phyloP scores from a whole-genome alignment of 1,140 invertebrate species.

The Apis cerana region DNA sequence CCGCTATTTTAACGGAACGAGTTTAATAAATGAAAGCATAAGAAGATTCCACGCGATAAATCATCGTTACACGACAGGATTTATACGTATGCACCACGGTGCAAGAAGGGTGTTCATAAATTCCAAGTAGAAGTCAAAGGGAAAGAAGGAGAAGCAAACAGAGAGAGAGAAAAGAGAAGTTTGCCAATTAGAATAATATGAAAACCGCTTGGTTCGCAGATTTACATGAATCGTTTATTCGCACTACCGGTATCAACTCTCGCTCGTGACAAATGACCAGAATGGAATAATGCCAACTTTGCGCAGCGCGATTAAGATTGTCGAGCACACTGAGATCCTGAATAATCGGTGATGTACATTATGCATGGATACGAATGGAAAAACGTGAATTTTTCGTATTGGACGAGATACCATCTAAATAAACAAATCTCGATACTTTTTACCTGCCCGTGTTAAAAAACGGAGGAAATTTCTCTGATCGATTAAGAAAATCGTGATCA shows the following conservation, averaged over 20 bases:
- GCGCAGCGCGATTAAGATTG: slow-evolving; percentile 29
- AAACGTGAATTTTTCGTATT: not conserved
- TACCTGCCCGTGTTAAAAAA: not conserved
- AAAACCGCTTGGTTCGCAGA: slow-evolving; percentile 44
- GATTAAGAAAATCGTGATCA: not conserved
- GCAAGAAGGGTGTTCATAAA: slow-evolving; percentile 47
- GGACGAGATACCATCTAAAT: not conserved
- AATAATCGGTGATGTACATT: slow-evolving; percentile 35
- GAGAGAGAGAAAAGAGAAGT: not conserved
- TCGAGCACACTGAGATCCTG: slow-evolving; percentile 4
- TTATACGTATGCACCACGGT: not conserved
- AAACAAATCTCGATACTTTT: not conserved
- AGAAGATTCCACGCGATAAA: slow-evolving; percentile 31
- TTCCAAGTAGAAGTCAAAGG: slow-evolving; percentile 29
- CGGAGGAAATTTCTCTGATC: not conserved
- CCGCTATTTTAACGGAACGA: slow-evolving; percentile 18
- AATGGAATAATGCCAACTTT: slow-evolving; percentile 50
- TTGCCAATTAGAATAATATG: slow-evolving; percentile 54
- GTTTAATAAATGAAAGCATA: slow-evolving; percentile 32
- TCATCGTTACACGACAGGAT: slow-evolving; percentile 12
- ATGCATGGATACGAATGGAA: slow-evolving; percentile 21
- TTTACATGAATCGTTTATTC: slow-evolving; percentile 52
- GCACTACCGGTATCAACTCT: slow-evolving; percentile 43
- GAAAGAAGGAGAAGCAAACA: no score
- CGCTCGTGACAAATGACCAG: slow-evolving; percentile 41